Base-by-base conservation (phyloP, 2,797 vertebrate genomes). In the Babyrousa celebensis region DNA sequence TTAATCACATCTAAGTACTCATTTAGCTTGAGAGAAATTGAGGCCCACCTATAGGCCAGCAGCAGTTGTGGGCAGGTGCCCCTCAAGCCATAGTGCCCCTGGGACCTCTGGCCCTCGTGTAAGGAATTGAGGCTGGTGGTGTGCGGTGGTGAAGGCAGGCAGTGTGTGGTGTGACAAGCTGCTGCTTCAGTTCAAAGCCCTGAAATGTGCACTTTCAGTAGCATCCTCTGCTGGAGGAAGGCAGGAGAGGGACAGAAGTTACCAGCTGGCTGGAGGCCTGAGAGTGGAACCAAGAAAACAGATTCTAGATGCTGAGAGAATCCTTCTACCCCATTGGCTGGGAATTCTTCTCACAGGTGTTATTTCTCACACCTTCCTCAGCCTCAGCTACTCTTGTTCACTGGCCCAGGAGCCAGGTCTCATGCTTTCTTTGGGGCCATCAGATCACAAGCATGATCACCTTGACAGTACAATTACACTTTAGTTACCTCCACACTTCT, bases 401-500 rank as follows among this genome's bases (percentile, higher is more conserved):
- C 20, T 29, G 71, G 6, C 75, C 36, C 27, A n/a, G 56, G 29
- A 29, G 7, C 58, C 3, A 10, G 52, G 25, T 74, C 67, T 29
- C 9, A 2, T 67, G 72, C 20, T 23, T 85, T 72, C 84, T 91
- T 88, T 21, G 27, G 77, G 67, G 4, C 17, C 68, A 14, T 9
- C 27, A 68, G 68, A 60, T 74, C 56, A 27, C 7, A n/a, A 40
- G 3, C 43, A 23, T 11, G n/a, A 32, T n/a, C 43, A 12, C 36
- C 91, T 78, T 78, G 88, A 67, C 27, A 21, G n/a, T 52, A 62
- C 71, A 68, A 82, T 77, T 92, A 23, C 21, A 62, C 70, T 92
- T 82, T 0, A 74, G 40, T 71, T 36, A 85, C 7, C 7, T 54
- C 2, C 15, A 11, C 16, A 11, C 16, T 65, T 29, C 70, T n/a